Base-by-base conservation (phyloP, 2,797 vertebrate genomes). In the Pipistrellus kuhlii region DNA sequence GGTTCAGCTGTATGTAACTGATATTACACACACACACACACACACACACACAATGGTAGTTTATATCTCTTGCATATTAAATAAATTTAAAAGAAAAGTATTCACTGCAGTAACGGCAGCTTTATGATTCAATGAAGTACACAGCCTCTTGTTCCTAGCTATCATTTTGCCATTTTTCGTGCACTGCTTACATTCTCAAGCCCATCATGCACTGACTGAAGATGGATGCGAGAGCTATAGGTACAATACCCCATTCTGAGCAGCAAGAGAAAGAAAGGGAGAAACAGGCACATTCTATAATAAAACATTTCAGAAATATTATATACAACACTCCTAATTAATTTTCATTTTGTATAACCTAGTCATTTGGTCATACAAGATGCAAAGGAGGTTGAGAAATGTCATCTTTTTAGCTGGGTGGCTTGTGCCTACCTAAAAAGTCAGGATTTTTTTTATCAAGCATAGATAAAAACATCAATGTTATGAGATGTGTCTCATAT, bases 11-110 rank as follows among this genome's bases (percentile, higher is more conserved):
- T 53, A 38, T 59, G 17, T 35, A 64, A 75, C 41, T 55, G 12
- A 59, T 72, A 71, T 46, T 10, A 48, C 57, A 27, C 57, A 59
- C 32, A 90, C 82, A 84, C 57, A 53, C 57, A 85, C 55, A 30
- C 55, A 25, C 57, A 59, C 32, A 90, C 82, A 84, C 57, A 44
- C 59, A 44, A 73, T 66, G 55, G 30, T 12, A 35, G 11, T 57
- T 72, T 83, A 35, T 93, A 75, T 92, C 17, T 85, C 44, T 95
- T 90, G 35, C 21, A 72, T 23, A 41, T 80, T 55, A 87, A 90
- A 69, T n/a, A 82, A 55, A 9, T 64, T 5, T 13, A 76, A 68
- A 92, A 77, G n/a, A 5, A 80, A 14, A 68, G 4, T 25, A 53
- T 81, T 17, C 15, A 38, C 73, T 35, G 35, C 35, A 73, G 12